Evolutionary conservation across 1,140 invertebrate species (phyloP), one percentile per base, ranked within the genome.

Genomic region (Drosophila subpulchrella): DNA sequence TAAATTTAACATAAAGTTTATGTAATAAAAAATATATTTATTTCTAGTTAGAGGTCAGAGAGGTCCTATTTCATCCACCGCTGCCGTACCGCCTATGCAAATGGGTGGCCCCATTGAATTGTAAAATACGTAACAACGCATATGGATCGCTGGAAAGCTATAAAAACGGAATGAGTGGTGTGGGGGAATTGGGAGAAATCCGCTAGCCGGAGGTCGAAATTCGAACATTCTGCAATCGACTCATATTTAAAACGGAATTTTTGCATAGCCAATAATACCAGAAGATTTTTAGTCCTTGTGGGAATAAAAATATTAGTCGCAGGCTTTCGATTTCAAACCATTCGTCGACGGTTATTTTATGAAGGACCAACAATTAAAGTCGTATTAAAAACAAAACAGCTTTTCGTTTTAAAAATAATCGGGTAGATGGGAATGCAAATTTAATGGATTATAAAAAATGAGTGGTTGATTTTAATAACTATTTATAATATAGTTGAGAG

Each of bases 121-220:
- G 83, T 88, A 75, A 85, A 86, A 82, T 88, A 88, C 75, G 74
- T 63, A 77, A 51, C 73, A 74, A 66, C 74, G 58, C 82, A 85
- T 77, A 74, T 81, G 78, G 65, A 71, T 59, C 53, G 42, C 27
- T 50, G 61, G 13, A 20, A 55, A 44, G 46, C 44, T 39, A 54
- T 12, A 55, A 27, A 44, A 44, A 54, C 38, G 66, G 27, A 13
- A 13, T 2, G 27, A 7, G 55, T 27, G 27, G 4, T 2, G 34
- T 7, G 13, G 12, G 15, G 17, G 5, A 27, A 20, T 1, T 1
- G 2, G 20, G 6, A 12, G 34, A 51, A 13, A 15, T 4, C 4
- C n/a, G 11, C 6, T 2, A 12, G 12, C n/a, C 15, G 39, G 27
- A 63, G 60, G 42, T 65, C 41, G 17, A 48, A 63, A 38, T 65